phyloP scores from a whole-genome alignment of 2,797 vertebrate genomes.

The Sebastes kiyomatsui region DNA sequence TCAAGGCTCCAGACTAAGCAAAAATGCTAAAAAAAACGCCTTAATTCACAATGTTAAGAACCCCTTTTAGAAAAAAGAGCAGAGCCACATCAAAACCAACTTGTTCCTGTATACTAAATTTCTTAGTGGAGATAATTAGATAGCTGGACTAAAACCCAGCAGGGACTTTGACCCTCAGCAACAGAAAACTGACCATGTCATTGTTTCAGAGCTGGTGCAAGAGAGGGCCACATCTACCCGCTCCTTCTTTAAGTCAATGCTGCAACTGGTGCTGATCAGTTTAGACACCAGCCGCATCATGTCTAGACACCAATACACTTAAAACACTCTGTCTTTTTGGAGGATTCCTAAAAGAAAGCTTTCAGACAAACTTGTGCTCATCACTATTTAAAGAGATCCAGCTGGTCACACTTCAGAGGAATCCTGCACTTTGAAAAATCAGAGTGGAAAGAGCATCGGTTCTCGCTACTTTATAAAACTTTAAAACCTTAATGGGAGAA shows the following conservation, averaged over 20 bases:
- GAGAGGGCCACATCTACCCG: background rate
- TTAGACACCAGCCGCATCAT: background rate
- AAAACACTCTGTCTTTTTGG: slow-evolving; percentile 4
- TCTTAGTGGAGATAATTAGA: background rate
- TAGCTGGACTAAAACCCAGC: background rate
- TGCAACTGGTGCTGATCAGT: background rate
- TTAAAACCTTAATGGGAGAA: slow-evolving; percentile 7
- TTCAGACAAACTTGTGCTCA: slow-evolving; percentile 34
- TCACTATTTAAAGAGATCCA: slow-evolving; percentile 61
- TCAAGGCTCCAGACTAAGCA: too few species aligned
- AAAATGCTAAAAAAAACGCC: background rate
- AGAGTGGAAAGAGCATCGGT: slow-evolving; percentile 9
- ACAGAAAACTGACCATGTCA: background rate
- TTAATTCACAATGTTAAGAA: background rate
- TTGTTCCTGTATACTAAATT: background rate
- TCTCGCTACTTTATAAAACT: slow-evolving; percentile 18
- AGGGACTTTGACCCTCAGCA: background rate
- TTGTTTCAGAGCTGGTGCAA: background rate
- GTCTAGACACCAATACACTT: slow-evolving; percentile 35
- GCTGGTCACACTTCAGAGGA: slow-evolving; percentile 30
- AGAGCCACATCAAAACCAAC: background rate
- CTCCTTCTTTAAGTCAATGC: background rate
- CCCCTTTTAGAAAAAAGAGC: background rate
- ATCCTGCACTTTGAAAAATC: slow-evolving; percentile 8
- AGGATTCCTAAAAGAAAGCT: slow-evolving; percentile 30